Percentiles rank a stretch among this genome's conserved stretches.
phyloP scores from a whole-genome alignment of 1,140 invertebrate species.

The Musca domestica region DNA sequence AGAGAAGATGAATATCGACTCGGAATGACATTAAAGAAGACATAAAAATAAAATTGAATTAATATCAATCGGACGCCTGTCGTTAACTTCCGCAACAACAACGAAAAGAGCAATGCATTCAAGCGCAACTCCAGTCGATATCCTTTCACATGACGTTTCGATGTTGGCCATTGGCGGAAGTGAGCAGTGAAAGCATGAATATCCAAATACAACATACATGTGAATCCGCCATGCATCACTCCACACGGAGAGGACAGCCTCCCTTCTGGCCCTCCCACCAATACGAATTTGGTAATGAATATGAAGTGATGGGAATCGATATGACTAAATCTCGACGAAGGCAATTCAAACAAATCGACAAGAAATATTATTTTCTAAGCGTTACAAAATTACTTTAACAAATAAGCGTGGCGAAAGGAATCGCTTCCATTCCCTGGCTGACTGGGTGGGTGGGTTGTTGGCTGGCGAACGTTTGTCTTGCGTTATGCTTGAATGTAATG shows the following conservation, averaged over 20 bases:
- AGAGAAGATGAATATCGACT: too few relatives aligned
- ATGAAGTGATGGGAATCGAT: conserved; percentile 12
- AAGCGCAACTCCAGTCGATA: not conserved
- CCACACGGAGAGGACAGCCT: not conserved
- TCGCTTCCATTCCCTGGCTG: not conserved
- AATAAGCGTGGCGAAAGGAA: conserved; percentile 4
- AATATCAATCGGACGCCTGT: conserved; percentile 55
- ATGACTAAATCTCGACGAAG: not conserved
- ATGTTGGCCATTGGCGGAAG: not conserved
- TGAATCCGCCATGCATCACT: not conserved
- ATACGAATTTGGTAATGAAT: conserved; percentile 1
- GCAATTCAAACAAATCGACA: not conserved
- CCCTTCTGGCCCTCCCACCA: not conserved
- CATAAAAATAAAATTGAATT: conserved; percentile 48
- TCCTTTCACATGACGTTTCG: not conserved
- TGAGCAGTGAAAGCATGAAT: not conserved
- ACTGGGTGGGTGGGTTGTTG: too few relatives aligned
- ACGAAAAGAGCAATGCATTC: conserved; percentile 9
- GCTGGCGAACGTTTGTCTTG: not conserved
- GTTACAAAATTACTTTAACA: conserved; percentile 15
- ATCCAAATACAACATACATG: not conserved
- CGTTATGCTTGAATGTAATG: not conserved
- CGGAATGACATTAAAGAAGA: conserved; percentile 10
- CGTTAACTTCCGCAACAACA: conserved; percentile 34
- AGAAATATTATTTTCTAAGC: conserved; percentile 2